These are phyloP conservation scores for Solenopsis invicta DNA, from an alignment of 1,140 invertebrate species.

Conservation along the genomic window DNA sequence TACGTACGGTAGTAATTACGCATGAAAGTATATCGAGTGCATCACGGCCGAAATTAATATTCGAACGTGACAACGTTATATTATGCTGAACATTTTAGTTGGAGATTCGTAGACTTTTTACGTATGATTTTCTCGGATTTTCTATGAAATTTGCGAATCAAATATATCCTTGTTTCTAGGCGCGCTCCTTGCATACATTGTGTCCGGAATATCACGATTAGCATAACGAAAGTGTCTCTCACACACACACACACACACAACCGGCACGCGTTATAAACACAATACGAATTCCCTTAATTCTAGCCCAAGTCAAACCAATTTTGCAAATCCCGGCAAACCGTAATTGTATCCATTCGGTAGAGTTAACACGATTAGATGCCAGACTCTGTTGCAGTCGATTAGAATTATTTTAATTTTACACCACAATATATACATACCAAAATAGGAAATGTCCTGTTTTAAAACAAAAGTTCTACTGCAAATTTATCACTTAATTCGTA, in stretches of 20 bases:
- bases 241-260: conserved; percentile 37
- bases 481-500: conserved; percentile 84
- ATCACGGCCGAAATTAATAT: neutral
- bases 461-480: conserved; percentile 86
- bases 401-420: conserved; percentile 52
- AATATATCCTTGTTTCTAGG: conserved; percentile 73
- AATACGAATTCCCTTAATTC: conserved; percentile 57
- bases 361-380: conserved; percentile 49
- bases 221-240: conserved; percentile 22
- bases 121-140: neutral
- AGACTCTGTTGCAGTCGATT: conserved; percentile 42
- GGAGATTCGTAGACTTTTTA: neutral
- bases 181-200: conserved; percentile 77
- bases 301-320: conserved; percentile 60
- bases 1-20: neutral
- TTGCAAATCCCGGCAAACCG: conserved; percentile 45
- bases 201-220: conserved; percentile 59
- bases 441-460: conserved; percentile 74
- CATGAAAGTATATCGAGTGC: neutral
- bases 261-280: conserved; percentile 37
- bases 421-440: conserved; percentile 51
- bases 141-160: conserved; percentile 79
- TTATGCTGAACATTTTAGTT: conserved; percentile 45
- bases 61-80: conserved; percentile 34
- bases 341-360: conserved; percentile 54